A percentile compares a stretch with the other conserved stretches of the same genome.
These are phyloP conservation scores for Octodonta nipae DNA, from an alignment of 2,888 invertebrate genomes.

Conservation along the genomic window DNA sequence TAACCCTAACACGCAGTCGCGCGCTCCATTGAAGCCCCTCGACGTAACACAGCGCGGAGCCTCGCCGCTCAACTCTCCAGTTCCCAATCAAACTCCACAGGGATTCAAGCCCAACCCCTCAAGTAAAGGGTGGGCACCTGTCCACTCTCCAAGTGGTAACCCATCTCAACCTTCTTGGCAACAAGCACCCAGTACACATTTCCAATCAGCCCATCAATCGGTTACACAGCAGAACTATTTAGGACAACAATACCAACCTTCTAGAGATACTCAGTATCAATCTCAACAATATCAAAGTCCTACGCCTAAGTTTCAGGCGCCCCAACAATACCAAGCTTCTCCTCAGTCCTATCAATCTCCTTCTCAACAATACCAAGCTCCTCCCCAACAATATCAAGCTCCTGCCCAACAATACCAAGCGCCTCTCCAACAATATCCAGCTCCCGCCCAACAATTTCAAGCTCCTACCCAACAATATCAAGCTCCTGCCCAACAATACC, in stretches of 20 bases:
- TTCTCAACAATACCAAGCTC: conserved; percentile 14
- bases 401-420: conserved; percentile 14
- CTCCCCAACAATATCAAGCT: conserved; percentile 13
- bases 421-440: conserved; percentile 16
- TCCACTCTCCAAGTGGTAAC: conserved; percentile 31
- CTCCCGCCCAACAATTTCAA: conserved; percentile 13
- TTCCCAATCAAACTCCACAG: conserved; percentile 22
- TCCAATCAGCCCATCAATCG: conserved; percentile 14
- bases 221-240: conserved; percentile 14
- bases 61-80: conserved; percentile 36
- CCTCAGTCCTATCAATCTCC: too few relatives aligned
- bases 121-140: conserved; percentile 37
- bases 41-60: conserved; percentile 21
- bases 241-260: conserved; percentile 8
- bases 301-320: conserved; percentile 11
- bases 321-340: conserved; percentile 9
- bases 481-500: conserved; percentile 5
- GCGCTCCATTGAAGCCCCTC: conserved; percentile 22
- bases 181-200: conserved; percentile 8
- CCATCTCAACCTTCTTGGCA: conserved; percentile 10
- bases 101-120: conserved; percentile 27
- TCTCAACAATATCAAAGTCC: conserved; percentile 15
- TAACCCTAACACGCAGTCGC: conserved; percentile 14
- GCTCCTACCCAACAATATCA: conserved; percentile 13
- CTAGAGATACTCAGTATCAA: conserved; percentile 10